phyloP scores from a whole-genome alignment of 2,797 vertebrate genomes.

The Coccyzus lansbergi region DNA sequence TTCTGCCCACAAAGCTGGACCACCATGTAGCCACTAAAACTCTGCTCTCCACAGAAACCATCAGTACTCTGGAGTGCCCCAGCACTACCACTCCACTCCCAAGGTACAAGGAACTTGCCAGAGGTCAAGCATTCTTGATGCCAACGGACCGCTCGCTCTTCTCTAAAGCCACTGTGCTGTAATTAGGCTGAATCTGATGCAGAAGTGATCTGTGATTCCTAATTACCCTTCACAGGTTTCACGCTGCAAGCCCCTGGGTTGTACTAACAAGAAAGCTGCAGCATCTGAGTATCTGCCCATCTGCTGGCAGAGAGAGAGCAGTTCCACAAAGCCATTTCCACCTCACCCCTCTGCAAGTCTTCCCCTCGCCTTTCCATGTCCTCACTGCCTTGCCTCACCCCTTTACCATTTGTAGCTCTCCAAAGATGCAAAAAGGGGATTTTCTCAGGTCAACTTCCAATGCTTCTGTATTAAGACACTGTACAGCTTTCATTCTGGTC shows the following conservation, averaged over 20 bases:
- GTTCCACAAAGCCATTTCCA: neutral
- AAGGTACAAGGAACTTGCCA: fast-evolving
- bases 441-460: neutral
- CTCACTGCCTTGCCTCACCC: neutral
- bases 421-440: neutral
- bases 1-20: no score
- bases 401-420: neutral
- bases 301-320: neutral
- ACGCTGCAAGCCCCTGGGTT: neutral
- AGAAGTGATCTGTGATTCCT: neutral
- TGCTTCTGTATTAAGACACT: neutral
- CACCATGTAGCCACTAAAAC: no score
- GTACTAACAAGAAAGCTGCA: no score
- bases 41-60: neutral
- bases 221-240: neutral
- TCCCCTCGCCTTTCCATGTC: neutral
- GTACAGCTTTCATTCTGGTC: neutral
- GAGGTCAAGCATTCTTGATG: no score
- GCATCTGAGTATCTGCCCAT: no score
- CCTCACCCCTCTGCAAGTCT: neutral
- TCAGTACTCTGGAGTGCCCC: neutral
- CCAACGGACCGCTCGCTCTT: neutral
- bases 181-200: neutral
- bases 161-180: fast-evolving
- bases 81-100: neutral